Evolutionary conservation across 2,797 vertebrate species (phyloP).

Genomic region (Melanotaenia nigrans): DNA sequence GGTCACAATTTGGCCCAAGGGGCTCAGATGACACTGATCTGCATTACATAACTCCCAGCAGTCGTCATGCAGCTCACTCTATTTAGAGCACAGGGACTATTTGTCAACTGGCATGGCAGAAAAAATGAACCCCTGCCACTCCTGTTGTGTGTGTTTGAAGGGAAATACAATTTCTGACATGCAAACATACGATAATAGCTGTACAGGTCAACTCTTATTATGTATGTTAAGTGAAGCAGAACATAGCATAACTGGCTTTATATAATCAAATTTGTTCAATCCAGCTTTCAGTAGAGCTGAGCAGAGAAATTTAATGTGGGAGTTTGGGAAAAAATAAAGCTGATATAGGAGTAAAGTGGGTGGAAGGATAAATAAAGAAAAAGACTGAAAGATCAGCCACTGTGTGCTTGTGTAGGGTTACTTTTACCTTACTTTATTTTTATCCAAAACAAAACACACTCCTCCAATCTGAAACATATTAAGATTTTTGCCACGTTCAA

Average conservation of each 20-base stretch:
- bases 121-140: conserved; percentile 11
- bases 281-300: neutral
- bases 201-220: conserved; percentile 1
- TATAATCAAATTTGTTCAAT: neutral
- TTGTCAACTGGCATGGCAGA: conserved; percentile 8
- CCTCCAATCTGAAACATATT: conserved; percentile 8
- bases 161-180: neutral
- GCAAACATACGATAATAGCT: neutral
- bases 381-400: neutral
- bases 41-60: conserved; percentile 39
- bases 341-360: neutral
- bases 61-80: conserved; percentile 33
- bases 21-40: conserved; percentile 49
- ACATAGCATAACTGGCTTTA: neutral
- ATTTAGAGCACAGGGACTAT: conserved; percentile 39
- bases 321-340: conserved; percentile 1
- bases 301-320: conserved; percentile 24
- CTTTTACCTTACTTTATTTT: neutral
- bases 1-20: conserved; percentile 48
- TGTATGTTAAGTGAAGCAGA: neutral
- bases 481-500: conserved; percentile 3
- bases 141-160: neutral
- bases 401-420: neutral
- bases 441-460: conserved; percentile 8
- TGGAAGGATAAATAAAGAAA: neutral